Evolutionary conservation across 2,797 vertebrate genomes (phyloP).

Genomic region (Phoxinus dragarum): DNA sequence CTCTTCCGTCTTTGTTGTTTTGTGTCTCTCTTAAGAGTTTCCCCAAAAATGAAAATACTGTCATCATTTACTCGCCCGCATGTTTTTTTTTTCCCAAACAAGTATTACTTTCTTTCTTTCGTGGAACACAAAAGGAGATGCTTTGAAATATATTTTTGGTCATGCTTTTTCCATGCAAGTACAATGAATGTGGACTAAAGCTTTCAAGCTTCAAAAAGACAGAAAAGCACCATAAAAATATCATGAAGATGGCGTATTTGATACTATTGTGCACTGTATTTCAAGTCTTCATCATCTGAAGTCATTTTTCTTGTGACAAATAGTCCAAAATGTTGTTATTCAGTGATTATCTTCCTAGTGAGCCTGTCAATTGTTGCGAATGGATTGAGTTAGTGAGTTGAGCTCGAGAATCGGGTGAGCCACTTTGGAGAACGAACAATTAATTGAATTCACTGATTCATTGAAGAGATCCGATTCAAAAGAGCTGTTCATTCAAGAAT

Average conservation of each 20-base stretch:
- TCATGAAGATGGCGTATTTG: neutral
- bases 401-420: neutral
- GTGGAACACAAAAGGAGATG: neutral
- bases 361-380: neutral
- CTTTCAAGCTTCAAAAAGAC: neutral
- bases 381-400: neutral
- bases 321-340: neutral
- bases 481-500: neutral
- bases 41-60: neutral
- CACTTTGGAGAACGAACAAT: neutral
- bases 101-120: neutral
- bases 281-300: neutral
- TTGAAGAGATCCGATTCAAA: neutral
- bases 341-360: neutral
- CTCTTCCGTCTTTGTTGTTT: conserved; percentile 22
- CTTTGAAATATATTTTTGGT: neutral
- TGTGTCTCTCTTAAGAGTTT: neutral
- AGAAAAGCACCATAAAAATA: neutral
- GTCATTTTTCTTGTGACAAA: neutral
- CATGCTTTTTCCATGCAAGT: neutral
- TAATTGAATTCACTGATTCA: neutral
- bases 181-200: neutral
- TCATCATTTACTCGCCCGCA: neutral
- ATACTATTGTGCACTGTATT: neutral
- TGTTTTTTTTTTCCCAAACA: neutral